Conservation (phyloP, 1,140 invertebrate species). For the Drosophila sechellia region DNA sequence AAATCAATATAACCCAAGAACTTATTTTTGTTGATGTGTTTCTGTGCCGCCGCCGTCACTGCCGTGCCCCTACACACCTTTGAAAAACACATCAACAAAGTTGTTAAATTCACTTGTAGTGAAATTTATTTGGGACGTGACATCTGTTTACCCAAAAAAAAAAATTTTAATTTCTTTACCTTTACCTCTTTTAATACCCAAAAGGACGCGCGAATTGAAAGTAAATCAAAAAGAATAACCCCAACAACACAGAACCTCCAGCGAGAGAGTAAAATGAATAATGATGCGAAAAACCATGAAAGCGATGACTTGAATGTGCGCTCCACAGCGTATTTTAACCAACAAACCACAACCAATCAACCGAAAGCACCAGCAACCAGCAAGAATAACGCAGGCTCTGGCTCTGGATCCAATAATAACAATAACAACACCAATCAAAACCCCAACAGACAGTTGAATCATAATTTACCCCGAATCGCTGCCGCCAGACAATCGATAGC, state of each 20-base stretch:
- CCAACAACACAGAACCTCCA: slow-evolving; percentile 36
- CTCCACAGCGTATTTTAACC: slow-evolving; percentile 63
- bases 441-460: slow-evolving; percentile 54
- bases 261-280: slow-evolving; percentile 81
- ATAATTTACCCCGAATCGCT: slow-evolving; percentile 57
- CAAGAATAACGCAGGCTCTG: slow-evolving; percentile 27
- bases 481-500: slow-evolving; percentile 58
- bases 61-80: not conserved
- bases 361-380: slow-evolving; percentile 16
- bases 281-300: slow-evolving; percentile 81
- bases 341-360: slow-evolving; percentile 55
- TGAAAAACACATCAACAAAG: slow-evolving; percentile 42
- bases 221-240: slow-evolving; percentile 25
- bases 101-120: slow-evolving; percentile 59
- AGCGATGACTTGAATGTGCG: slow-evolving; percentile 78
- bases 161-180: slow-evolving; percentile 19
- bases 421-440: slow-evolving; percentile 39
- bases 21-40: slow-evolving; percentile 53
- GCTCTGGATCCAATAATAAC: slow-evolving; percentile 29
- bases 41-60: slow-evolving; percentile 1
- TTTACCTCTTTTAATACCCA: not conserved
- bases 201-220: slow-evolving; percentile 67
- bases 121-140: slow-evolving; percentile 38
- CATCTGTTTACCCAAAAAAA: slow-evolving; percentile 10
- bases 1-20: slow-evolving; percentile 55